Evolutionary conservation across 35 echinoderm and acorn worm genomes (phyloP), one percentile per base, ranked within the genome.

Genomic region (Eucidaris tribuloides): DNA sequence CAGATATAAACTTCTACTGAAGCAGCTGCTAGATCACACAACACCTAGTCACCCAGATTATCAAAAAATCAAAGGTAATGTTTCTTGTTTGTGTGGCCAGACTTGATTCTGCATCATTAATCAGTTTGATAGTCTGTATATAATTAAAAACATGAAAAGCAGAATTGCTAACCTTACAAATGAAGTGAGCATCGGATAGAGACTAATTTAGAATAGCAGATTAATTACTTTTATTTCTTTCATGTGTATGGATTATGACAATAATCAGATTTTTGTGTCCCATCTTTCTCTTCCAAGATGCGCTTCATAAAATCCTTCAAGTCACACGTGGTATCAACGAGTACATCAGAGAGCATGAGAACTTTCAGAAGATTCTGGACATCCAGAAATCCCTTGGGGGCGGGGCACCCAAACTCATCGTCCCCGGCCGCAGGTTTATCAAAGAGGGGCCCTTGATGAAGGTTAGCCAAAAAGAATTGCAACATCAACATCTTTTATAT

Each of bases 301-400:
- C 94, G 45, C 65, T 86, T 6, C 32, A 86, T 29, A 84, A 72
- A 61, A 92, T 97, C 66, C 77, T 34, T 13, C 27, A 86, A 34
- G 89, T 97, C n/a, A 84, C 94, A 7, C 46, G 76, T 3, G 89
- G 87, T 2, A 97, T 97, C 81, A 97, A 97, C 78, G 89, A 97
- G 20, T 92, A 92, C 60, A 88, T 97, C 72, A 78, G 89, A 76
- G 94, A 97, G 60, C 84, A 97, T 77, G 94, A 97, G 59, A 97
- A 97, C 85, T 97, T 97, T 63, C 85, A 91, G 85, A 97, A 97
- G 81, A 97, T 97, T 89, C 62, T 97, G 44, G 83, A 63, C 36
- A 97, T 97, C 31, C 94, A 97, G 66, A 91, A 92, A 4, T 82
- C 80, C 48, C 37, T 97, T 13, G 79, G 85, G 2, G 94, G 94